Evolutionary conservation across 2,797 vertebrate species (phyloP).

Genomic region (Benthosema pterotum): DNA sequence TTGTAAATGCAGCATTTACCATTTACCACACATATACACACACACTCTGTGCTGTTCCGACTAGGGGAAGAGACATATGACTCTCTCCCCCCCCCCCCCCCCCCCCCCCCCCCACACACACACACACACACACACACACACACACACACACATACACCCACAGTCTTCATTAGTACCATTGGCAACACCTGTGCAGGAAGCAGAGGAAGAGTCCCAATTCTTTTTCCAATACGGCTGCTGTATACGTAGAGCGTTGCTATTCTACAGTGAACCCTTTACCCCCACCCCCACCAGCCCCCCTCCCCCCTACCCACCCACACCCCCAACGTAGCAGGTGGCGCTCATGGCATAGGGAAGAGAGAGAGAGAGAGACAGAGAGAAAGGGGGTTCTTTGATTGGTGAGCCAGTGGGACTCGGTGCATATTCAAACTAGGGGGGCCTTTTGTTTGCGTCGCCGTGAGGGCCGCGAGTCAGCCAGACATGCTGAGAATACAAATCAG

Average conservation of each 20-base stretch:
- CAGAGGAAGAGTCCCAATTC: conserved; percentile 22
- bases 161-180: too few species aligned
- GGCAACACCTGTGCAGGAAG: too few species aligned
- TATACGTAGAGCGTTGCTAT: too few species aligned
- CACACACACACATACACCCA: not conserved
- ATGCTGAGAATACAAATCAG: conserved; percentile 83
- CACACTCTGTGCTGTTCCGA: too few species aligned
- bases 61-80: too few species aligned
- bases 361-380: conserved; percentile 46
- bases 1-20: too few species aligned
- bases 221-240: too few species aligned
- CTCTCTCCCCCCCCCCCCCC: too few species aligned
- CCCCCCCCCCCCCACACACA: too few species aligned
- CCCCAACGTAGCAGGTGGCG: conserved; percentile 75
- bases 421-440: conserved; percentile 78
- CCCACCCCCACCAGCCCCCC: conserved; percentile 6
- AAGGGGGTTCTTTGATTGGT: conserved; percentile 71
- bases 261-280: conserved; percentile 12
- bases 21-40: too few species aligned
- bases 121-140: conserved; percentile 7
- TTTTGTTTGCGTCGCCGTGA: conserved; percentile 79
- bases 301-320: not conserved
- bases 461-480: conserved; percentile 71
- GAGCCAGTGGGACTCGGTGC: conserved; percentile 74
- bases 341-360: conserved; percentile 65